These are phyloP conservation scores for Sussaba pulchella DNA, from an alignment of 2,888 invertebrate species.

Conservation along the genomic window DNA sequence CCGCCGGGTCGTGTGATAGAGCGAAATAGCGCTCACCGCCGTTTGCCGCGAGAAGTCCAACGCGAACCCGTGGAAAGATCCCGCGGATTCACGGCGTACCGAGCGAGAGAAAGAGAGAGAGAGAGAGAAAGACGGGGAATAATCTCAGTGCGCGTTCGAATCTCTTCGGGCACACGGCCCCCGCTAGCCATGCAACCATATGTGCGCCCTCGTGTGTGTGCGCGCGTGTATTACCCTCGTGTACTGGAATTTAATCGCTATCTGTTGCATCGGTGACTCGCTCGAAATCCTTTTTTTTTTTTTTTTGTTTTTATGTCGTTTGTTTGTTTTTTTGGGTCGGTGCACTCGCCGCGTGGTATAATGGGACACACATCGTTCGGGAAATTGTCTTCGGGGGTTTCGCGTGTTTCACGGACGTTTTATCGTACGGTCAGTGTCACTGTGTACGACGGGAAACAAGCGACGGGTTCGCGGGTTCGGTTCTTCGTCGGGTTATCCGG, in stretches of 20 bases:
- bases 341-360: background rate
- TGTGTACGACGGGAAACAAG: background rate
- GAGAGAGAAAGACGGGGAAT: too few species aligned
- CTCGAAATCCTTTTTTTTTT: background rate
- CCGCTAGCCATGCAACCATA: conserved; percentile 3
- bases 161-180: conserved; percentile 50
- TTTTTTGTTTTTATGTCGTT: too few species aligned
- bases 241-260: conserved; percentile 73
- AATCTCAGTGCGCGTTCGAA: conserved; percentile 54
- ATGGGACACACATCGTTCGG: conserved; percentile 18
- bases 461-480: too few species aligned
- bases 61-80: conserved; percentile 58
- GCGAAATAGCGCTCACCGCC: conserved; percentile 47
- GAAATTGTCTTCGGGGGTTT: conserved; percentile 7
- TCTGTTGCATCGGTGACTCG: conserved; percentile 62
- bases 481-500: too few species aligned
- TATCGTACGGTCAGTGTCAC: conserved; percentile 34
- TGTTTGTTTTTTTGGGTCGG: too few species aligned
- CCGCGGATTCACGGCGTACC: too few species aligned
- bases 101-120: too few species aligned
- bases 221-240: conserved; percentile 4
- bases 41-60: conserved; percentile 44
- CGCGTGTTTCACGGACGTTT: conserved; percentile 4
- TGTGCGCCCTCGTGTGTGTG: background rate
- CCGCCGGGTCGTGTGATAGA: conserved; percentile 42